Conservation (phyloP, 2,888 invertebrate genomes). For the Amiota communis region DNA sequence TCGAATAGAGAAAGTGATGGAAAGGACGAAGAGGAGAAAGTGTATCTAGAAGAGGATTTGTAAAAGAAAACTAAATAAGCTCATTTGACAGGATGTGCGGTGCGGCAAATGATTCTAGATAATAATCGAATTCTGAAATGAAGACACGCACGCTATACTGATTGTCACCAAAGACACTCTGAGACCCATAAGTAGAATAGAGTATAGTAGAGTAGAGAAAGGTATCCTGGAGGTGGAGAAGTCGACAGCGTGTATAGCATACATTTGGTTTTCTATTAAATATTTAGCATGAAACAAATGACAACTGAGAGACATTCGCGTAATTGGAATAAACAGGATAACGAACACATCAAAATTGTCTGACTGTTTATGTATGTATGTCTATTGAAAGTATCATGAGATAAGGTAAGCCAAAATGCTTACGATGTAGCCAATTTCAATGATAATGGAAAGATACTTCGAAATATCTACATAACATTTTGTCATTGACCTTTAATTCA, state of each 20-base stretch:
- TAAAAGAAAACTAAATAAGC: conserved; percentile 7
- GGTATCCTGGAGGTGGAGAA: too few species aligned
- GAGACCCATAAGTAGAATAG: background rate
- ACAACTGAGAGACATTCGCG: conserved; percentile 24
- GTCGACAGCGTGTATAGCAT: conserved; percentile 7
- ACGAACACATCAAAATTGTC: background rate
- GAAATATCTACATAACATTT: too few species aligned
- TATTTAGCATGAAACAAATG: conserved; percentile 24
- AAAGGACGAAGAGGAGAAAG: too few species aligned
- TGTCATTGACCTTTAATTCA: too few species aligned
- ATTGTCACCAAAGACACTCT: background rate
- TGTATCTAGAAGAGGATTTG: too few species aligned
- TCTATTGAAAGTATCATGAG: too few species aligned
- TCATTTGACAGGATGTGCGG: background rate
- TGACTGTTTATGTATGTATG: background rate
- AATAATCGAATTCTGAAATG: conserved; percentile 15
- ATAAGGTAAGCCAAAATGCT: too few species aligned
- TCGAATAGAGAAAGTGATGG: background rate
- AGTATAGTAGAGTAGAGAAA: background rate
- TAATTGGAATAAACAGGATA: conserved; percentile 19
- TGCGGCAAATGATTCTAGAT: conserved; percentile 1
- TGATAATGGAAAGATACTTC: too few species aligned
- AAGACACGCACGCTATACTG: conserved; percentile 9
- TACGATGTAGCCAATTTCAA: too few species aligned
- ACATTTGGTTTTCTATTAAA: conserved; percentile 22